These are phyloP conservation scores for Aphelenchoides avenae DNA, from an alignment of 1,140 invertebrate species.

Conservation along the genomic window DNA sequence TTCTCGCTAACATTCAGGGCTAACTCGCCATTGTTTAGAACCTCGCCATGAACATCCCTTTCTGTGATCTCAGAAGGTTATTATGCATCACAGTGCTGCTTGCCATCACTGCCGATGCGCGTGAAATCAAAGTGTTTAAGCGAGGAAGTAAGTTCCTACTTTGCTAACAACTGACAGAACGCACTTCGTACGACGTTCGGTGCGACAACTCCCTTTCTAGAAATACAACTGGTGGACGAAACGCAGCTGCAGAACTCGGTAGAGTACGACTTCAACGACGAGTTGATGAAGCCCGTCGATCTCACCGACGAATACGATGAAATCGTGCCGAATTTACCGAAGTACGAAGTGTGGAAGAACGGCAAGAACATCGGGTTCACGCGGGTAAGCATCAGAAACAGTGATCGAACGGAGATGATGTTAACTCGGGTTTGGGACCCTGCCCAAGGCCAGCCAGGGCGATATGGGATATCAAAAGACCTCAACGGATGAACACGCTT, in stretches of 20 bases:
- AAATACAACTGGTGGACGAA: constrained; percentile 23
- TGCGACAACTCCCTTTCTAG: too few relatives aligned
- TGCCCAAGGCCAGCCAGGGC: background rate
- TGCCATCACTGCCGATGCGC: too few relatives aligned
- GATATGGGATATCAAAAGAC: background rate
- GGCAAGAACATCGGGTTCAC: constrained; percentile 16
- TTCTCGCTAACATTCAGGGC: too few relatives aligned
- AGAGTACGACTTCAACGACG: constrained; percentile 7
- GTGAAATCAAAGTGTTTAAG: too few relatives aligned
- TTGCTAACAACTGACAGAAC: too few relatives aligned
- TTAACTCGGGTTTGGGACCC: background rate
- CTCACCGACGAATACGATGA: constrained; percentile 24
- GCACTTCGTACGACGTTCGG: too few relatives aligned
- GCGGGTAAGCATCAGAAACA: constrained; percentile 1
- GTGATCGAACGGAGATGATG: background rate
- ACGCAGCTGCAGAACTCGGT: constrained; percentile 16
- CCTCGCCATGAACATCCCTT: too few relatives aligned
- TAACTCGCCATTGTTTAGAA: too few relatives aligned
- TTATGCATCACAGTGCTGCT: too few relatives aligned
- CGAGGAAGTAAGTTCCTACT: too few relatives aligned
- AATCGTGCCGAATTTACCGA: constrained; percentile 6
- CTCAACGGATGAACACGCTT: background rate
- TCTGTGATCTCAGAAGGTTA: too few relatives aligned
- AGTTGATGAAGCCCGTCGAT: constrained; percentile 11
- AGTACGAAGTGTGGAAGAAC: constrained; percentile 15